Evolutionary conservation across 2,113 vertebrate species (phyloP), one percentile per base, ranked within the genome.

Genomic region (Cathartes aura): DNA sequence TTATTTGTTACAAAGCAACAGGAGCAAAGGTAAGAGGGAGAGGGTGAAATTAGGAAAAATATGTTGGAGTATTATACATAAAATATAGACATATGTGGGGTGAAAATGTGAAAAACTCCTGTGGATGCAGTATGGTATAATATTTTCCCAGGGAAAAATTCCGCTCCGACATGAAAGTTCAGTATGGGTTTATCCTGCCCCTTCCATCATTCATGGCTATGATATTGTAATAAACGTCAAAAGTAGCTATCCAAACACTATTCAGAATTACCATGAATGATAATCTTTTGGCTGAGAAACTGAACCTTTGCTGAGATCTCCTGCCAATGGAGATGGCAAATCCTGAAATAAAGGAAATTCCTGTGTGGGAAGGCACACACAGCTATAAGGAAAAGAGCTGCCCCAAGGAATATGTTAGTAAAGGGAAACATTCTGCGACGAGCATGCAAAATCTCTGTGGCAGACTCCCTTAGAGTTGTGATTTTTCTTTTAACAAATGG

Each of bases 401-500:
- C 32, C 73, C 43, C 43, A 48, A 72, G 24, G 50, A 75, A 47
- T 62, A 4, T 9, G 10, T 34, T 26, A 58, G 11, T 45, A 26
- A 72, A 45, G 38, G 62, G 42, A 50, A 66, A 52, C 2, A 34
- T 30, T 62, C 30, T n/a, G n/a, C 16, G 64, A 76, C 0, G 8
- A 94, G 29, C 22, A 43, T 66, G 60, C 53, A 56, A 74, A 78
- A 81, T 20, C 6, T 27, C 40, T 27, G 13, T 19, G 29, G 27
- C 14, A 86, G n/a, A 34, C 26, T 82, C 40, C 36, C 18, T 94
- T 64, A 50, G 84, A 92, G 59, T 74, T 81, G 72, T 43, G 15
- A 5, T 82, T 72, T 95, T 92, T 48, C 80, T 96, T 92, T 95
- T 86, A 92, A 93, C 71, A 92, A 93, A 73, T 34, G 30, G 40